A percentile compares a stretch with the other conserved stretches of the same genome.
Evolutionary conservation across 2,888 invertebrate genomes (phyloP).

Genomic region (Synanthedon andrenaeformis): DNA sequence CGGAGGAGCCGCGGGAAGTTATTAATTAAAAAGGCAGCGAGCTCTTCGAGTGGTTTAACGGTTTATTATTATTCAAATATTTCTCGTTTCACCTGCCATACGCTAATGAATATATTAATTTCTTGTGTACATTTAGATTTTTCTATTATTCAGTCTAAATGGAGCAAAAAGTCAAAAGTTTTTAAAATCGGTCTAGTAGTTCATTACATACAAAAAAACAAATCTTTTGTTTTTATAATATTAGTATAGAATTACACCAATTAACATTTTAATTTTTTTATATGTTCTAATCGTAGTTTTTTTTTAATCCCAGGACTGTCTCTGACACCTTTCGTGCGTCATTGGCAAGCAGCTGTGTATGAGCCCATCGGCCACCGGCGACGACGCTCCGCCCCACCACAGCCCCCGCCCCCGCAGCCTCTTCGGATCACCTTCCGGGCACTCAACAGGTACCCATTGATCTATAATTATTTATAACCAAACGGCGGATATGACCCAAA

Average conservation of each 20-base stretch:
- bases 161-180: no score
- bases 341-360: constrained; percentile 85
- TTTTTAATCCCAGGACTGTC: constrained; percentile 66
- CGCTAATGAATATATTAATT: neutral
- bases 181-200: no score
- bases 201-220: no score
- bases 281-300: no score
- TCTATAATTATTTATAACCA: neutral
- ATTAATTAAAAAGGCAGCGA: neutral
- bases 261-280: no score
- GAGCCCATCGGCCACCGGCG: constrained; percentile 78
- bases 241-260: no score
- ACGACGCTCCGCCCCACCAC: constrained; percentile 58
- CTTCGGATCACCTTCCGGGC: constrained; percentile 73
- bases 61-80: neutral
- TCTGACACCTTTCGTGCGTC: constrained; percentile 81
- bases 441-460: constrained; percentile 71
- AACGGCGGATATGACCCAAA: neutral
- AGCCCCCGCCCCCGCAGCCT: constrained; percentile 44
- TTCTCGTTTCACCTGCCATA: neutral
- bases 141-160: neutral
- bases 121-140: constrained; percentile 14
- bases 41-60: neutral
- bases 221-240: no score
- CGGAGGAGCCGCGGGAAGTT: neutral